Conservation (phyloP, 1,140 invertebrate genomes). For the Augochlora pura region DNA sequence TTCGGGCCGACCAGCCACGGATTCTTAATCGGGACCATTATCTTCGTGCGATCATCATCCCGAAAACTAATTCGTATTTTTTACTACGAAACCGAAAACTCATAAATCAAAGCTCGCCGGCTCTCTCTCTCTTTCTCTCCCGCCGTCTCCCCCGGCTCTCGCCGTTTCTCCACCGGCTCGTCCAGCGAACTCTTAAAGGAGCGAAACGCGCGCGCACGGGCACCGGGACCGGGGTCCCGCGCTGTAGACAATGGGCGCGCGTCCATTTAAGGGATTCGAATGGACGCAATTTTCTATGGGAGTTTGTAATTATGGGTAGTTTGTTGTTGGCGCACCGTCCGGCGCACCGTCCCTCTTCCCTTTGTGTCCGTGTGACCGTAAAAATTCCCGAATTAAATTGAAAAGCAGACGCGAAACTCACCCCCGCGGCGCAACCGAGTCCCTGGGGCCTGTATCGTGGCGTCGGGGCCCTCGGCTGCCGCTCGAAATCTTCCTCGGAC, state of each 20-base stretch:
- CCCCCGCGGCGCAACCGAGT: not conserved
- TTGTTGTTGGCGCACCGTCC: conserved; percentile 73
- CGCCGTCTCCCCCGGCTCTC: too few relatives aligned
- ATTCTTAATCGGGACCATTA: conserved; percentile 80
- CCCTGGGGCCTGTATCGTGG: too few relatives aligned
- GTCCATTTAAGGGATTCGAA: conserved; percentile 77
- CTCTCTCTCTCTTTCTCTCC: not conserved
- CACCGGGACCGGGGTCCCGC: conserved; percentile 44
- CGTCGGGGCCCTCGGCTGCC: too few relatives aligned
- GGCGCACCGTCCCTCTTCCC: conserved; percentile 20
- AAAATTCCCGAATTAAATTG: conserved; percentile 75
- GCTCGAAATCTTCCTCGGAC: too few relatives aligned
- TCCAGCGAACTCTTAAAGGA: too few relatives aligned
- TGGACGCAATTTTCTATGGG: conserved; percentile 80
- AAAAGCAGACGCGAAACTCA: conserved; percentile 48
- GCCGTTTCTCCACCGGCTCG: too few relatives aligned
- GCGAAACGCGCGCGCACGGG: too few relatives aligned
- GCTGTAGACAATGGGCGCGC: conserved; percentile 71
- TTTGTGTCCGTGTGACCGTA: conserved; percentile 67
- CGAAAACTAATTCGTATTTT: conserved; percentile 80
- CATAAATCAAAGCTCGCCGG: conserved; percentile 77
- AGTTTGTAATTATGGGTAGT: conserved; percentile 80
- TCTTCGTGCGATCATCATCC: conserved; percentile 79
- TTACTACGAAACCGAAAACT: conserved; percentile 80
- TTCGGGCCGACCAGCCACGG: conserved; percentile 53